A percentile compares a stretch with the other conserved stretches of the same genome.
These are phyloP conservation scores for Neosilurus mollespiculum DNA, from an alignment of 2,797 vertebrate genomes.

Conservation along the genomic window DNA sequence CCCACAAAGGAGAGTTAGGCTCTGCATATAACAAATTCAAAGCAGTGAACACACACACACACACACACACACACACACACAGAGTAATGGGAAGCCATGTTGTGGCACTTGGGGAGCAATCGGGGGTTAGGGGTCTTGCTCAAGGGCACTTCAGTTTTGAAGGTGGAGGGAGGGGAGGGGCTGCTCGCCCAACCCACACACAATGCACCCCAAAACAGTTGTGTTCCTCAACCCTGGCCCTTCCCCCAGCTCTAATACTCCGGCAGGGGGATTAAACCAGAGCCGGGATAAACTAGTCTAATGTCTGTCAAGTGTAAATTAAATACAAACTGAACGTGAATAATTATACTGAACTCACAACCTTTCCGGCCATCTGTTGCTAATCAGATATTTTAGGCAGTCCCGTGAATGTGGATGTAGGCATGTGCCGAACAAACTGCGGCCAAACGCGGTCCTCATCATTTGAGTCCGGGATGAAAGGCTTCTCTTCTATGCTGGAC, in stretches of 20 bases:
- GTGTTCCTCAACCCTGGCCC: background rate
- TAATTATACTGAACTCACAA: background rate
- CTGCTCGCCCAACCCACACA: too few species aligned
- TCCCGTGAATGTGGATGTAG: constrained; percentile 75
- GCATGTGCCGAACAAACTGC: constrained; percentile 74
- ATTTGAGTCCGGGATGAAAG: constrained; percentile 58
- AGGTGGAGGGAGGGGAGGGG: too few species aligned
- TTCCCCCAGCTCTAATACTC: background rate
- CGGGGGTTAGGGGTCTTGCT: too few species aligned
- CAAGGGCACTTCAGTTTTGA: too few species aligned
- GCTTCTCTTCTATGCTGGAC: constrained; percentile 73
- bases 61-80: too few species aligned
- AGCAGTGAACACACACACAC: too few species aligned
- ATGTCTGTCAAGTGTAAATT: background rate
- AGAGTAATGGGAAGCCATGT: too few species aligned
- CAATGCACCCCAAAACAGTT: too few species aligned
- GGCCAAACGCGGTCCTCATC: constrained; percentile 47
- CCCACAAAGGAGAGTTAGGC: too few species aligned
- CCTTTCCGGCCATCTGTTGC: background rate
- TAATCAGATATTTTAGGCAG: constrained; percentile 75
- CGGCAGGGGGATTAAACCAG: background rate
- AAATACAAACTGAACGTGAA: background rate
- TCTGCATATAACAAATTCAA: too few species aligned
- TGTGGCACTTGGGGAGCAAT: too few species aligned
- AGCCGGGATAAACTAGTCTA: background rate